Evolutionary conservation across 2,113 vertebrate species (phyloP).

Genomic region (Apistogramma diplotaenia): DNA sequence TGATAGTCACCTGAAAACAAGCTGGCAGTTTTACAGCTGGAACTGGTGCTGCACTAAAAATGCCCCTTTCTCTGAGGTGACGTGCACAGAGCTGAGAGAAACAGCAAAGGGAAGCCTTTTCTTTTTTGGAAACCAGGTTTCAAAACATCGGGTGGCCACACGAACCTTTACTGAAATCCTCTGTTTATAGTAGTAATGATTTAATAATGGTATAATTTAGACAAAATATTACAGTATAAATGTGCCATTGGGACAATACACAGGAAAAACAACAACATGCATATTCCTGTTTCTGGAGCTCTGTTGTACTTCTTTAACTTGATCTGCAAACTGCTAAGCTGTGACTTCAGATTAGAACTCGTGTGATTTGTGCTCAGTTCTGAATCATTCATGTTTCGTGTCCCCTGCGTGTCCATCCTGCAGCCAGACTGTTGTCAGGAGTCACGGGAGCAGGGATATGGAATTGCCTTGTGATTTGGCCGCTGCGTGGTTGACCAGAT

Average conservation of each 20-base stretch:
- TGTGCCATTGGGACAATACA: not conserved
- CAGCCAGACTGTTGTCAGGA: slow-evolving; percentile 2
- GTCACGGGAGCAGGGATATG: slow-evolving; percentile 14
- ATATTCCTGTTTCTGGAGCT: not conserved
- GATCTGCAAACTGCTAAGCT: not conserved
- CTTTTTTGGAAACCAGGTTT: not conserved
- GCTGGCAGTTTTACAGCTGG: not conserved
- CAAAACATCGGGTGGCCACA: not conserved
- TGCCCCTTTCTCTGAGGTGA: not conserved
- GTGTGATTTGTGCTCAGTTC: slow-evolving; percentile 16
- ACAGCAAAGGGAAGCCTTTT: not conserved
- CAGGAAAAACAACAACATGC: not conserved
- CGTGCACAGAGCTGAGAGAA: not conserved
- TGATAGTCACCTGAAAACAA: not conserved
- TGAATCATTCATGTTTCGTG: slow-evolving; percentile 15
- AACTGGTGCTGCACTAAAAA: not conserved
- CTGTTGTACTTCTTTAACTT: not conserved
- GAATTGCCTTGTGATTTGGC: slow-evolving; percentile 25
- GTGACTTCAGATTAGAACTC: not conserved
- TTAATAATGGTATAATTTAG: not conserved
- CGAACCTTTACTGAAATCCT: not conserved
- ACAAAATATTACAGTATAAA: not conserved
- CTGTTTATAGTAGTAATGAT: not conserved
- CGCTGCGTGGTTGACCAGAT: slow-evolving; percentile 25
- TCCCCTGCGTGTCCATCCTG: not conserved